A percentile compares a stretch with the other conserved stretches of the same genome.
Evolutionary conservation across 2,888 invertebrate species (phyloP).

Genomic region (Sipha maydis): DNA sequence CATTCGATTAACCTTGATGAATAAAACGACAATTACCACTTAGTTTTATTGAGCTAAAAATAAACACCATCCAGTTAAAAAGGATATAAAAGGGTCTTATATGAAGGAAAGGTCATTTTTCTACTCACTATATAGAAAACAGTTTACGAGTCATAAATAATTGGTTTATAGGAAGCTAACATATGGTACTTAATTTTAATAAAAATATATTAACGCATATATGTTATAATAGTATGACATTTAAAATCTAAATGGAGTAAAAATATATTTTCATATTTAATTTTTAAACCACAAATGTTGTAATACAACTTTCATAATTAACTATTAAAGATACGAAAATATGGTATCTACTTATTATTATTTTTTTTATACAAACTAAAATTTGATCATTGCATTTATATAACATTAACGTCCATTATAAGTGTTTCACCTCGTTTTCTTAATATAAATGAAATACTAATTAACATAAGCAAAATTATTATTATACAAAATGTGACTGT

Average conservation of each 20-base stretch:
- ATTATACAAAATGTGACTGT: no score
- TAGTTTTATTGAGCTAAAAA: constrained; percentile 56
- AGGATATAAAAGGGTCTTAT: constrained; percentile 53
- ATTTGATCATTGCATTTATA: no score
- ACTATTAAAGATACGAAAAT: no score
- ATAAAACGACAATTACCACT: constrained; percentile 58
- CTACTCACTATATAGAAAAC: constrained; percentile 37
- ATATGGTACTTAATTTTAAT: constrained; percentile 53
- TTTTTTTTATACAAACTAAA: no score
- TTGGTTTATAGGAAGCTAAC: constrained; percentile 34
- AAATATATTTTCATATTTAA: constrained; percentile 15
- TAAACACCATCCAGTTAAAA: constrained; percentile 47
- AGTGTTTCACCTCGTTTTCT: no score
- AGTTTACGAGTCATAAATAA: constrained; percentile 45
- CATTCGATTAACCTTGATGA: constrained; percentile 60
- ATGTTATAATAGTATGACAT: constrained; percentile 7
- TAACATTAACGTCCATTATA: no score
- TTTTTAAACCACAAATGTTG: background rate
- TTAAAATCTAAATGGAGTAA: constrained; percentile 30
- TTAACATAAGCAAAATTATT: no score
- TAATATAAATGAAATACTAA: no score
- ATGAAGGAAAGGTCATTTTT: constrained; percentile 56
- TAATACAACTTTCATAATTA: no score
- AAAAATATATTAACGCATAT: constrained; percentile 23
- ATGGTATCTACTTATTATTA: no score